These are phyloP conservation scores for Pseudopodoces humilis DNA, from an alignment of 2,113 vertebrate species.

Conservation along the genomic window DNA sequence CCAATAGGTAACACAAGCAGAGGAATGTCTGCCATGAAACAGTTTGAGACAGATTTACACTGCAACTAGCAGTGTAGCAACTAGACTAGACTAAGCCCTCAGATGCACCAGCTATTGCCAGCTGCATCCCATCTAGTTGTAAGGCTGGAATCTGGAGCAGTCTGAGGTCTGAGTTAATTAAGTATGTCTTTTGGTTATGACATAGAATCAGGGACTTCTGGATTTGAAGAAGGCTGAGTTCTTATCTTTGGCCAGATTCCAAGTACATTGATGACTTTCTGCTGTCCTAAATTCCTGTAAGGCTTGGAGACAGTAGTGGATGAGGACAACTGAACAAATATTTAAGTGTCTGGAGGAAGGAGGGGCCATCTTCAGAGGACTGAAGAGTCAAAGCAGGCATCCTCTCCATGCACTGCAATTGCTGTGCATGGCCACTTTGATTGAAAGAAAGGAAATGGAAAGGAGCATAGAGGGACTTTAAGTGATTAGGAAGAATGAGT, in stretches of 20 bases:
- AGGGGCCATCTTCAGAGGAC: background rate
- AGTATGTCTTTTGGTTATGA: background rate
- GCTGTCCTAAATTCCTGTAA: constrained; percentile 3
- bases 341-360: background rate
- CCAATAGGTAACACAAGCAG: background rate
- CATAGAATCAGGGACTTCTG: background rate
- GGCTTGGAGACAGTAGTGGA: background rate
- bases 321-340: constrained; percentile 34
- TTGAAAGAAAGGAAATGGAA: background rate
- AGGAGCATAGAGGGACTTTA: background rate
- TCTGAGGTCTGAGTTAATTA: background rate
- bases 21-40: constrained; percentile 2
- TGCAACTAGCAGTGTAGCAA: background rate
- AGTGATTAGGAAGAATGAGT: background rate
- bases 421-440: background rate
- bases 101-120: background rate
- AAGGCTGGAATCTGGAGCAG: constrained; percentile 1
- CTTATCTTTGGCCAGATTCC: constrained; percentile 9
- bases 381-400: background rate
- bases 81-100: background rate
- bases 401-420: background rate
- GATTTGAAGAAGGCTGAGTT: background rate
- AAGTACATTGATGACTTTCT: background rate
- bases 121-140: constrained; percentile 15
- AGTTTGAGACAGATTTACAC: background rate